A percentile compares a stretch with the other conserved stretches of the same genome.
Evolutionary conservation across 2,888 invertebrate genomes (phyloP).

Genomic region (Oxytorus armatus): DNA sequence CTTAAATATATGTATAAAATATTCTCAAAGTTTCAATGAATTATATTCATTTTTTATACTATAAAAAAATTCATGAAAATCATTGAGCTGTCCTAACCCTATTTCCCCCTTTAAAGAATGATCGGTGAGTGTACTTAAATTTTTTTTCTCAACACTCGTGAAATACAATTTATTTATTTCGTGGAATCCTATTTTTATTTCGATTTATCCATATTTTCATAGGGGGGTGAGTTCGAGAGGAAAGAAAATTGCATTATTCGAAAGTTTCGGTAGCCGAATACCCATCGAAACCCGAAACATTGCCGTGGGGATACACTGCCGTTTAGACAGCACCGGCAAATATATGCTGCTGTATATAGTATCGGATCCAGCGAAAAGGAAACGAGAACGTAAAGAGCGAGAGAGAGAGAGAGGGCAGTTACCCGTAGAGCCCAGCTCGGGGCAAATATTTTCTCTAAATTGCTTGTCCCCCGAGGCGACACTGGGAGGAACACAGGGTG

Average conservation of each 20-base stretch:
- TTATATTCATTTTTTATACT: too few relatives aligned
- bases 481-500: conserved; percentile 48
- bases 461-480: conserved; percentile 62
- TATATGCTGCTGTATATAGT: conserved; percentile 17
- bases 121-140: not conserved
- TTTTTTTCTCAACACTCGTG: not conserved
- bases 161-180: conserved; percentile 10
- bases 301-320: not conserved
- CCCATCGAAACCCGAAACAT: conserved; percentile 15
- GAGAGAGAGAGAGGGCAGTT: conserved; percentile 29
- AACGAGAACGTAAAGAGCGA: conserved; percentile 37
- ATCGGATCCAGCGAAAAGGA: conserved; percentile 6
- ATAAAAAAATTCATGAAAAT: too few relatives aligned
- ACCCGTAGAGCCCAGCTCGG: conserved; percentile 11
- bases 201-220: conserved; percentile 22
- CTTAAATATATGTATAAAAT: too few relatives aligned
- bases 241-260: conserved; percentile 36
- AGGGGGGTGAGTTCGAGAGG: not conserved
- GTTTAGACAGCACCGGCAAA: not conserved
- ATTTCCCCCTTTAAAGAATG: too few relatives aligned
- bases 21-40: too few relatives aligned
- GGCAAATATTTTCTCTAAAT: conserved; percentile 65
- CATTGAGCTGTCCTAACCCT: too few relatives aligned
- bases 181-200: conserved; percentile 1
- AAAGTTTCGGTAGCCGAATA: conserved; percentile 27